Conservation (phyloP, 2,113 vertebrate genomes). For the Muntiacus reevesi region DNA sequence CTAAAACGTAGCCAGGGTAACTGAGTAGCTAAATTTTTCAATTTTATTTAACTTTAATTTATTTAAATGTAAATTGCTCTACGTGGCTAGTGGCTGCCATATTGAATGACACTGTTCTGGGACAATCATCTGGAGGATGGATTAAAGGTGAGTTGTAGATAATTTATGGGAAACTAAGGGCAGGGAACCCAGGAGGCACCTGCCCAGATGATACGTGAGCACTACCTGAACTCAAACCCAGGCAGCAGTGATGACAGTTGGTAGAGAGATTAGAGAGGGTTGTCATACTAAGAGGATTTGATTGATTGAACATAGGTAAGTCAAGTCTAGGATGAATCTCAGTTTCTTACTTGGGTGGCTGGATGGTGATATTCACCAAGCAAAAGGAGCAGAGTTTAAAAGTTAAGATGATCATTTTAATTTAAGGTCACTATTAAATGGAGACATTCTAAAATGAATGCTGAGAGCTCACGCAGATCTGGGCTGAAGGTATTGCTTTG, state of each 20-base stretch:
- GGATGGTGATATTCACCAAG: neutral
- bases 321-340: neutral
- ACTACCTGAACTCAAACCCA: neutral
- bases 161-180: neutral
- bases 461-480: neutral
- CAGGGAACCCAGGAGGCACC: neutral
- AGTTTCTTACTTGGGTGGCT: neutral
- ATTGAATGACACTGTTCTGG: neutral
- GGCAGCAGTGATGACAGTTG: neutral
- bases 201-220: neutral
- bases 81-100: neutral
- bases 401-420: neutral
- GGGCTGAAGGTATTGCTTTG: neutral
- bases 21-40: neutral
- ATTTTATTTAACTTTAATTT: neutral
- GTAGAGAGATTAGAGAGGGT: neutral
- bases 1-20: neutral
- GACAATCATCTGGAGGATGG: too few relatives aligned
- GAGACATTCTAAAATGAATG: neutral
- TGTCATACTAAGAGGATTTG: neutral
- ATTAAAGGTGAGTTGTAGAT: neutral
- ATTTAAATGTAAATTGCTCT: neutral
- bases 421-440: neutral
- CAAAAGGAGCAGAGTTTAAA: neutral
- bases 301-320: neutral